Base-by-base conservation (phyloP, 2,797 vertebrate species). In the Merluccius polli region DNA sequence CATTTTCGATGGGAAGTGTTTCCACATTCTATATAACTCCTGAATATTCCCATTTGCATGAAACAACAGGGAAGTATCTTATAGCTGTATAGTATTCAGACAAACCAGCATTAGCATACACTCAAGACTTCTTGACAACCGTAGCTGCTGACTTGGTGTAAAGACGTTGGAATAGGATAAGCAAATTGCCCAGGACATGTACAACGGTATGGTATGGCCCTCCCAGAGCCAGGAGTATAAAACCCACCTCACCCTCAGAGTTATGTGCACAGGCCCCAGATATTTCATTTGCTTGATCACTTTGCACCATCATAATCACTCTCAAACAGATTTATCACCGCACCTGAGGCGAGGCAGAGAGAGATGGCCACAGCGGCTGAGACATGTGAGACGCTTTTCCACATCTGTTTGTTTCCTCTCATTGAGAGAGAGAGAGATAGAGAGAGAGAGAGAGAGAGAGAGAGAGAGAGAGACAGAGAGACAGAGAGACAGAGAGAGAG, bases 231-330 rank as follows among this genome's bases (percentile, higher is more conserved):
- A 59, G 86, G 83, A 87, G 89, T 83, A 93, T 93, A 93, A 93
- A 93, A 83, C 89, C 82, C 88, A 87, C 78, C 84, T 88, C 86
- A 86, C 83, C 78, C 80, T 79, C 86, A 90, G 91, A 91, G 79
- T 91, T 93, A 90, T 89, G 90, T 21, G 33, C 84, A 89, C 90
- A 85, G 84, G 89, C 85, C 85, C 81, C 76, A 84, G 87, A 92
- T 91, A 92, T 93, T 92, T 93, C 89, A 92, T 92, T 94, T 93
- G 89, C 91, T 91, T 94, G 93, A 93, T 94, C 92, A 94, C 91
- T 89, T 92, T 91, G 88, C 86, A 88, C 91, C 90, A 89, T 89
- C 88, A 87, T 91, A 91, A 92, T 91, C 89, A 87, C 89, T 89
- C 92, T 87, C 41, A 83, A 81, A 72, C 83, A 87, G 93, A 93